Percentiles rank a stretch among this genome's conserved stretches.
phyloP scores from a whole-genome alignment of 2,888 invertebrate genomes.

The Ophion obscuratus region DNA sequence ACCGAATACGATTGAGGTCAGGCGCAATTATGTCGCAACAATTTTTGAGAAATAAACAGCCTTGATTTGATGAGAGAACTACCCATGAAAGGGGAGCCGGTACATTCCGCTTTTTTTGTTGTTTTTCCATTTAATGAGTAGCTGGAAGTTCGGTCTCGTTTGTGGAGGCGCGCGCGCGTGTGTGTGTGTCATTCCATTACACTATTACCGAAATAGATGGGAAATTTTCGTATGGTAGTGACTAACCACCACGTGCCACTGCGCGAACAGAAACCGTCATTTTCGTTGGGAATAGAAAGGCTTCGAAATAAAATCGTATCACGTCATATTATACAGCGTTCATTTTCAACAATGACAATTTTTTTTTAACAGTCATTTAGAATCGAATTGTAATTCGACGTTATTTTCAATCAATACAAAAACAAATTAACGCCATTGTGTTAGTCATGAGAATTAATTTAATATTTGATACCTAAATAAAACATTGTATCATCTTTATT shows the following conservation, averaged over 20 bases:
- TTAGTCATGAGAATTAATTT: background rate
- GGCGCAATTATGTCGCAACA: conserved; percentile 21
- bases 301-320: background rate
- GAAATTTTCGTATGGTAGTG: conserved; percentile 27
- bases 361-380: background rate
- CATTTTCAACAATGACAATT: background rate
- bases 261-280: conserved; percentile 20
- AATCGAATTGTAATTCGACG: background rate
- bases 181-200: conserved; percentile 27
- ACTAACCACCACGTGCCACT: conserved; percentile 42
- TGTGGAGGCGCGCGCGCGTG: background rate
- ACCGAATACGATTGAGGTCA: background rate
- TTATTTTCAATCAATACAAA: background rate
- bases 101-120: background rate
- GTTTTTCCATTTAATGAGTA: conserved; percentile 1
- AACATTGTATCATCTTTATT: no score
- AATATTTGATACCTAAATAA: background rate
- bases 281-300: background rate
- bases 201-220: conserved; percentile 56
- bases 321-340: background rate
- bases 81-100: background rate
- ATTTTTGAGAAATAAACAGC: conserved; percentile 10
- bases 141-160: conserved; percentile 29
- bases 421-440: background rate
- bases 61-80: conserved; percentile 32